Conservation (phyloP, 2,113 vertebrate genomes). For the Oceanodroma tethys region DNA sequence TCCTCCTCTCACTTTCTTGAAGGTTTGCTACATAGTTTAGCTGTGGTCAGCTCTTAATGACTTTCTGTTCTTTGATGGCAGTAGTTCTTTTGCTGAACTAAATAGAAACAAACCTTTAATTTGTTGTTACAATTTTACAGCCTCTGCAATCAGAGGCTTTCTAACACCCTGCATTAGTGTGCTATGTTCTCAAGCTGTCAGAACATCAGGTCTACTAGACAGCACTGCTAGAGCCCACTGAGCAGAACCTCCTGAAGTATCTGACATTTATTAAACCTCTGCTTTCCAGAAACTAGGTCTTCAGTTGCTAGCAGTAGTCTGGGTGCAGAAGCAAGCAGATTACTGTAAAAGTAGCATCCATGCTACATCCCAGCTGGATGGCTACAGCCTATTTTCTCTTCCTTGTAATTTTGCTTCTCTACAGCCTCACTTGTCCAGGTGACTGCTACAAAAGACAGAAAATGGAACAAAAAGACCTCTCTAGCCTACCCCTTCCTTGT, state of each 20-base stretch:
- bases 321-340: background rate
- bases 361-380: background rate
- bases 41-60: background rate
- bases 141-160: background rate
- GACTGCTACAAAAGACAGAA: background rate
- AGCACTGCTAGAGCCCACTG: background rate
- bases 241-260: background rate
- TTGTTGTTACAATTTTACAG: background rate
- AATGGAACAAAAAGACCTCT: background rate
- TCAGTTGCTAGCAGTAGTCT: background rate
- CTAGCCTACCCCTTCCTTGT: background rate
- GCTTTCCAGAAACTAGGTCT: background rate
- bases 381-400: background rate
- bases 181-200: background rate
- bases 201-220: background rate
- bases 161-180: background rate
- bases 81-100: background rate
- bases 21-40: background rate
- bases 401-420: background rate
- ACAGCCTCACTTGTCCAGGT: background rate
- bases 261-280: background rate
- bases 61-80: background rate
- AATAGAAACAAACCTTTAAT: background rate
- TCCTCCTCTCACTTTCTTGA: background rate
- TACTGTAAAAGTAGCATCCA: background rate